Conservation (phyloP, 2,113 vertebrate species). For the Panthera leo region DNA sequence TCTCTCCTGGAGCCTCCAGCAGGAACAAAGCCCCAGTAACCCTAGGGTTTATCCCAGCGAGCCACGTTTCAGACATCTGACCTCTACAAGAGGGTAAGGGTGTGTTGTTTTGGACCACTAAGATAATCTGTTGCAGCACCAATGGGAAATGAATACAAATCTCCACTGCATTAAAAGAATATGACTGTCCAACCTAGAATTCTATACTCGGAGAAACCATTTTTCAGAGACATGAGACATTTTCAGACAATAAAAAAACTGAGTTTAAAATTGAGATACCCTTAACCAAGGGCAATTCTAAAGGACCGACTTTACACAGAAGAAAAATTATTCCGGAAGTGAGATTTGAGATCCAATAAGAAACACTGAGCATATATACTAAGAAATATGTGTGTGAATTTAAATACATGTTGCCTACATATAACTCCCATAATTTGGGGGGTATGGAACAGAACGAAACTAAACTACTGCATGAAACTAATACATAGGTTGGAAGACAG, state of each 20-base stretch:
- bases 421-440: background rate
- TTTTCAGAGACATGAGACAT: background rate
- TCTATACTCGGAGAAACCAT: background rate
- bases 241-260: background rate
- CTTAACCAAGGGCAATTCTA: background rate
- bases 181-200: background rate
- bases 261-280: background rate
- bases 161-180: background rate
- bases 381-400: background rate
- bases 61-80: background rate
- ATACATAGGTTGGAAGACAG: no score
- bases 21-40: background rate
- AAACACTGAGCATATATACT: background rate
- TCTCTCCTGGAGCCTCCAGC: background rate
- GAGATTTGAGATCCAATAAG: background rate
- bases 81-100: background rate
- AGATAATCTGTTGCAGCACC: background rate
- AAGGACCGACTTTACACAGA: background rate
- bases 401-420: background rate
- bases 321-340: background rate
- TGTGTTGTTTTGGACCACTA: background rate
- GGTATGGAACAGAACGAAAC: background rate
- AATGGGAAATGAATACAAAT: background rate
- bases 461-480: background rate
- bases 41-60: background rate